Percentiles rank a stretch among this genome's conserved stretches.
These are phyloP conservation scores for Fulica atra DNA, from an alignment of 2,113 vertebrate species.

Conservation along the genomic window DNA sequence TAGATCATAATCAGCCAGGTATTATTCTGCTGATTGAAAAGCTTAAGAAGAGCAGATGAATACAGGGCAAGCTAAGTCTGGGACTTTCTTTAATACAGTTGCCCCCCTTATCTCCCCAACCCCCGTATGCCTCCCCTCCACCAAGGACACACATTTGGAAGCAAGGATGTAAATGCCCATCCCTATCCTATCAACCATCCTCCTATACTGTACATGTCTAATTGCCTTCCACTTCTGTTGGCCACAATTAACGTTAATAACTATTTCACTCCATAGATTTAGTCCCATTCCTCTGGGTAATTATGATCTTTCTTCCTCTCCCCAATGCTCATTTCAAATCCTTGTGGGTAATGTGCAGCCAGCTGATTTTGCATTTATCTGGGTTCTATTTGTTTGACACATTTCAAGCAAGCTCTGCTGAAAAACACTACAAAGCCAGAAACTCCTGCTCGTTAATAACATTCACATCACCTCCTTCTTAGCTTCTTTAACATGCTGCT, in stretches of 20 bases:
- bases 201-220: accelerated
- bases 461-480: conserved; percentile 13
- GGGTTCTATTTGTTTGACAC: conserved; percentile 8
- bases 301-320: conserved; percentile 31
- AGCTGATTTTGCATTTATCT: conserved; percentile 32
- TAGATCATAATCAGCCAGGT: neutral
- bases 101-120: neutral
- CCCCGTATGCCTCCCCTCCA: neutral
- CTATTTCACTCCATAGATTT: conserved; percentile 30
- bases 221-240: neutral
- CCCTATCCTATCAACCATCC: neutral
- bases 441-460: neutral
- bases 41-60: neutral
- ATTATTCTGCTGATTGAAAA: neutral
- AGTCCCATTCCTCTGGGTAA: conserved; percentile 39
- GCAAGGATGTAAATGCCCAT: neutral
- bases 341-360: neutral
- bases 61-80: neutral
- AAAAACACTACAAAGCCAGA: conserved; percentile 1
- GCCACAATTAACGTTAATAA: conserved; percentile 40
- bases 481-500: conserved; percentile 33
- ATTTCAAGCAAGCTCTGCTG: neutral
- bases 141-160: neutral
- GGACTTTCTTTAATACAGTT: neutral
- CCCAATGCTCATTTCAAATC: neutral